phyloP scores from a whole-genome alignment of 1,140 invertebrate species.

The Helicoverpa armigera region DNA sequence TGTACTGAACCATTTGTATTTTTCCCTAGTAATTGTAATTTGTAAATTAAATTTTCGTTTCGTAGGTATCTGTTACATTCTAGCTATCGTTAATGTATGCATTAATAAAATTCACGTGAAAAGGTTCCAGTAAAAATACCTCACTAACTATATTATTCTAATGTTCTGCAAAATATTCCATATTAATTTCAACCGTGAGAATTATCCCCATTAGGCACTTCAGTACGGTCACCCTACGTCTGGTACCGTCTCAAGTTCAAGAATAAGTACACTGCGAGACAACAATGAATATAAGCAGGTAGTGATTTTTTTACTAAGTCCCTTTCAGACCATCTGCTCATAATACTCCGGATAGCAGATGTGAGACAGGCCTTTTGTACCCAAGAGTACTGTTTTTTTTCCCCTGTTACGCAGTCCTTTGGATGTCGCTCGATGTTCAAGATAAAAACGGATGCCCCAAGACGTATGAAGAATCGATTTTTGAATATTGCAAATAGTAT shows the following conservation, averaged over 20 bases:
- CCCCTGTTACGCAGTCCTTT: constrained; percentile 54
- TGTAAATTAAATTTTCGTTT: no score
- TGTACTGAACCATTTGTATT: no score
- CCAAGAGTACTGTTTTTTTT: constrained; percentile 57
- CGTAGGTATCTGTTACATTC: no score
- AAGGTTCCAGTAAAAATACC: no score
- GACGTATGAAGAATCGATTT: constrained; percentile 70
- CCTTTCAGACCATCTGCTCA: constrained; percentile 74
- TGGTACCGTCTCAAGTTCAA: constrained; percentile 63
- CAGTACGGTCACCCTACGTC: neutral
- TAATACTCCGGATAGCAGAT: constrained; percentile 77
- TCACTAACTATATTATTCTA: no score
- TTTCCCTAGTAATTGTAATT: no score
- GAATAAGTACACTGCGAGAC: constrained; percentile 66
- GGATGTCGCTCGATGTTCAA: constrained; percentile 60
- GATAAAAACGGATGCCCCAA: constrained; percentile 58
- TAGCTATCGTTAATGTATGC: no score
- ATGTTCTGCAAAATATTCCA: neutral
- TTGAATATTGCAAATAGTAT: constrained; percentile 67
- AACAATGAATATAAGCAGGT: constrained; percentile 73
- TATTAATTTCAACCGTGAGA: constrained; percentile 28
- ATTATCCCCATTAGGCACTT: neutral
- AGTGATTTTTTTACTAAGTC: constrained; percentile 72
- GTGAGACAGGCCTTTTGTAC: constrained; percentile 67
- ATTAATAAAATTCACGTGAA: no score